These are phyloP conservation scores for Todus mexicanus DNA, from an alignment of 2,797 vertebrate genomes.

Conservation along the genomic window DNA sequence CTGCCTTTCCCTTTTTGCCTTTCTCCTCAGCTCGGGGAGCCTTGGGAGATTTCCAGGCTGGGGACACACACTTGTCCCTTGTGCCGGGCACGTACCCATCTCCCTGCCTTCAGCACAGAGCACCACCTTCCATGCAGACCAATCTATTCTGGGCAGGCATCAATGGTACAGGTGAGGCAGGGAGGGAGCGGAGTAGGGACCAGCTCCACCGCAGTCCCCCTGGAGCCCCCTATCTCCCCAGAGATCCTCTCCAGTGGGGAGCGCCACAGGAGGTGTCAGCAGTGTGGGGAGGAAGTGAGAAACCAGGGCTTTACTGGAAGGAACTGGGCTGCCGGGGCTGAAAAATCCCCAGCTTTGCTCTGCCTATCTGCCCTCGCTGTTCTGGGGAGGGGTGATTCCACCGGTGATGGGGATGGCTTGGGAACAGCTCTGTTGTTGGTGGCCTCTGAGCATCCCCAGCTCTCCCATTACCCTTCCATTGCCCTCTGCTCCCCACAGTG, in stretches of 20 bases:
- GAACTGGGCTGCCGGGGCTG: fast-evolving
- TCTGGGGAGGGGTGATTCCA: background rate
- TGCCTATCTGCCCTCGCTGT: fast-evolving
- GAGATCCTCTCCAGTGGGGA: fast-evolving
- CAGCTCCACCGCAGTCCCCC: background rate
- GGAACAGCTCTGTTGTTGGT: background rate
- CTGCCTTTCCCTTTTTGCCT: background rate
- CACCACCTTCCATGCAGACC: no score
- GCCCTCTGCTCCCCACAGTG: fast-evolving
- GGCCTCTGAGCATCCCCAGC: background rate
- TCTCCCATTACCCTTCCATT: background rate
- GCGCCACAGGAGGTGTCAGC: fast-evolving
- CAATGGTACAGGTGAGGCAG: background rate
- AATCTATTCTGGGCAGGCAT: background rate
- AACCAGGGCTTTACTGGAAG: background rate
- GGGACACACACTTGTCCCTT: fast-evolving
- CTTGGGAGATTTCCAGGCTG: background rate
- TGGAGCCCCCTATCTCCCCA: background rate
- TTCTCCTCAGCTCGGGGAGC: background rate
- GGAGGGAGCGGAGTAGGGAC: background rate
- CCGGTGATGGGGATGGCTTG: background rate
- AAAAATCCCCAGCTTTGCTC: background rate
- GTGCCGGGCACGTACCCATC: fast-evolving
- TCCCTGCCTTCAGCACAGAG: background rate
- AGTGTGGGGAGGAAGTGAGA: background rate